phyloP scores from a whole-genome alignment of 2,797 vertebrate species.

The Enteromius viviparus region DNA sequence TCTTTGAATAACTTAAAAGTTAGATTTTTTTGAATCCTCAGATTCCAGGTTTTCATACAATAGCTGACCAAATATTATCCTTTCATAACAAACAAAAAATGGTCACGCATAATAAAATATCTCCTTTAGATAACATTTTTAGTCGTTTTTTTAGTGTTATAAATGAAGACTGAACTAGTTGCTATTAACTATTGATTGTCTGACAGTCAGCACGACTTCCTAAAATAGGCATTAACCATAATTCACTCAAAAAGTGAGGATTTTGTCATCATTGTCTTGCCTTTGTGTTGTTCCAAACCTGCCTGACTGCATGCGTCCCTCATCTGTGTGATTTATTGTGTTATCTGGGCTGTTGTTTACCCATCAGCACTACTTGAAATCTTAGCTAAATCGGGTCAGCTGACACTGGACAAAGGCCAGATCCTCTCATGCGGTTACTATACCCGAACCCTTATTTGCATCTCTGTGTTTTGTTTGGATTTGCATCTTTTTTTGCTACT shows the following conservation, averaged over 20 bases:
- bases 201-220: background rate
- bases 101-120: background rate
- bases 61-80: too few relatives aligned
- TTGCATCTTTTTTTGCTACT: conserved; percentile 45
- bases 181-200: too few relatives aligned
- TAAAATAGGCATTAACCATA: background rate
- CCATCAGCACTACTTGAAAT: conserved; percentile 1
- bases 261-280: background rate
- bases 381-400: conserved; percentile 11
- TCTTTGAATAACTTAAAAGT: too few relatives aligned
- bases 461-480: conserved; percentile 35
- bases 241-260: background rate
- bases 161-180: background rate
- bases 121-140: background rate
- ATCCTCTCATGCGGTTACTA: conserved; percentile 1
- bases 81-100: too few relatives aligned
- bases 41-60: too few relatives aligned
- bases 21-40: too few relatives aligned
- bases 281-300: background rate
- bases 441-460: conserved; percentile 39
- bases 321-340: background rate
- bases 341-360: background rate
- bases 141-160: background rate
- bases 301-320: background rate
- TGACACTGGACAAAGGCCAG: background rate